Evolutionary conservation across 2,797 vertebrate genomes (phyloP).

Genomic region (Gobionotothen gibberifrons): DNA sequence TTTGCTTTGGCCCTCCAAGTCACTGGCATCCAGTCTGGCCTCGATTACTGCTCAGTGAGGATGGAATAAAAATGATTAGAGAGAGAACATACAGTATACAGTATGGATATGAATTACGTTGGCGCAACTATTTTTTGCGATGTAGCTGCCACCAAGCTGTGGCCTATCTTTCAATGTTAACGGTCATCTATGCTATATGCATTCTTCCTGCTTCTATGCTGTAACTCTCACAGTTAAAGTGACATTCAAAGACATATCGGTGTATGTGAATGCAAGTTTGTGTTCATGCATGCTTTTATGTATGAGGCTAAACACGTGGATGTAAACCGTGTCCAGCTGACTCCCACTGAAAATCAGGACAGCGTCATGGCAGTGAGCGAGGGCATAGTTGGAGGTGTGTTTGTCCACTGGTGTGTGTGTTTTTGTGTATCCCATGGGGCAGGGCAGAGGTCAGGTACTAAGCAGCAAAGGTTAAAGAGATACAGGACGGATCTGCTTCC

Average conservation of each 20-base stretch:
- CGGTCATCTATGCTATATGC: background rate
- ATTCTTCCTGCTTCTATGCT: background rate
- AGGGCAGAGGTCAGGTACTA: slow-evolving; percentile 46
- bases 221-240: background rate
- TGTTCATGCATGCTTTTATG: slow-evolving; percentile 24
- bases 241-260: slow-evolving; percentile 27
- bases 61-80: background rate
- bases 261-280: slow-evolving; percentile 9
- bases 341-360: slow-evolving; percentile 47
- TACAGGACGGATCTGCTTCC: slow-evolving; percentile 16
- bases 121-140: no score
- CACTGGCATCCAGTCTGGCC: slow-evolving; percentile 24
- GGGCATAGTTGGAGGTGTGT: slow-evolving; percentile 32
- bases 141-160: no score
- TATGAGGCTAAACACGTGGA: slow-evolving; percentile 41
- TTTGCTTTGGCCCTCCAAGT: slow-evolving; percentile 32
- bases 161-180: background rate
- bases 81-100: background rate
- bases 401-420: slow-evolving; percentile 26
- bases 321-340: slow-evolving; percentile 30
- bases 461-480: slow-evolving; percentile 35
- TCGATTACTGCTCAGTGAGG: slow-evolving; percentile 27
- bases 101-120: no score
- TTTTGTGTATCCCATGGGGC: slow-evolving; percentile 18
- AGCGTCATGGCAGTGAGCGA: slow-evolving; percentile 20